Base-by-base conservation (phyloP, 2,113 vertebrate genomes). In the Sorex araneus region DNA sequence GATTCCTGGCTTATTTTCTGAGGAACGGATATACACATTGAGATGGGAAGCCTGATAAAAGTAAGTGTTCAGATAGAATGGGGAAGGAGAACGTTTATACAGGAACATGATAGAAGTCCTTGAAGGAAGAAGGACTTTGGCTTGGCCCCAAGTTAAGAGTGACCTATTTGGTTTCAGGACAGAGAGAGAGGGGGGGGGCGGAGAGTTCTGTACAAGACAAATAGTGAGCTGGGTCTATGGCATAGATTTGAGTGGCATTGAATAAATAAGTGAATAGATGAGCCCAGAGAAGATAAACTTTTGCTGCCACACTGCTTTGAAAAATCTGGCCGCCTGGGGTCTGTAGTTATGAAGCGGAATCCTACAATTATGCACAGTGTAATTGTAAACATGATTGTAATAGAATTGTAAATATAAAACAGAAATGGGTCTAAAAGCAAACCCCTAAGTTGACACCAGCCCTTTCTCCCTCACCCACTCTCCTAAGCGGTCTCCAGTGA, bases 261-360 rank as follows among this genome's bases (percentile, higher is more conserved):
- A 84, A 70, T 40, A 16, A 91, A 63, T 0, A 43, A 80, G 84
- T 30, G 23, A 89, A 70, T 21, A 19, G 84, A 75, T 45, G 84
- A 71, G 15, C 77, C 84, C 34, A 28, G 57, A 91, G 32, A 7
- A 84, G 63, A 12, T 4, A n/a, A 83, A 36, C 45, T 71, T 50
- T 84, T 47, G 63, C 64, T 80, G 86, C 67, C 86, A n/a, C 73
- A 81, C 47, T 12, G 40, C 57, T 16, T 60, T 50, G 75, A 87
- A 73, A 40, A 76, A 19, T 4, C 70, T 4, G 40, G 34, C 40
- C 34, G 11, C 45, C 45, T 66, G 8, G 66, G 71, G n/a, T 73
- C 85, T 66, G 27, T 6, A 13, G 21, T 77, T 78, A 19, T 2
- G 0, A 67, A 21, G n/a, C 21, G 12, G 32, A 30, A 85, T 36